Evolutionary conservation across 2,113 vertebrate genomes (phyloP).

Genomic region (Hippopotamus amphibius): DNA sequence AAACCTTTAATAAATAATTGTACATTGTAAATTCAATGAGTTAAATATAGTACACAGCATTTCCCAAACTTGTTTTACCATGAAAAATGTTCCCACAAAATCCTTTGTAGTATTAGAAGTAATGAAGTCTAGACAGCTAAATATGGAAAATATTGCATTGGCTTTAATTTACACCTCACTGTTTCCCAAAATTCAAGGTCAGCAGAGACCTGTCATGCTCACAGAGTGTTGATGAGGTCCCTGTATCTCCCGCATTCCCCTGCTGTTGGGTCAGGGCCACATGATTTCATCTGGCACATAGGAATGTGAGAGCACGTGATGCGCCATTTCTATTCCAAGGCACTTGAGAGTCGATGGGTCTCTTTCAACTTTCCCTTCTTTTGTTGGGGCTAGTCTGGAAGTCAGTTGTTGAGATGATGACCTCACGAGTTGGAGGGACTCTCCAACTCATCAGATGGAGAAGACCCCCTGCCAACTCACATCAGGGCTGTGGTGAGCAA

Average conservation of each 20-base stretch:
- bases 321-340: not conserved
- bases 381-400: not conserved
- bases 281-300: not conserved
- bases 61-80: conserved; percentile 24
- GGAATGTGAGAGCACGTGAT: not conserved
- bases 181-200: not conserved
- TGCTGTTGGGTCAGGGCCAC: not conserved
- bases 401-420: not conserved
- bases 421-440: not conserved
- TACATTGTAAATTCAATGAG: not conserved
- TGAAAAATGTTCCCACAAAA: not conserved
- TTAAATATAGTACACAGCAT: not conserved
- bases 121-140: not conserved
- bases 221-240: not conserved
- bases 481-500: not conserved
- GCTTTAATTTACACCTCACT: not conserved
- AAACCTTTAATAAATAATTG: not conserved
- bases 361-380: not conserved
- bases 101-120: not conserved
- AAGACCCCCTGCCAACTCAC: not conserved
- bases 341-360: accelerated
- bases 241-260: not conserved
- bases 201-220: not conserved
- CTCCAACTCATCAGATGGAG: not conserved
- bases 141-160: not conserved